Base-by-base conservation (phyloP, 2,113 vertebrate genomes). In the Ameiurus melas region DNA sequence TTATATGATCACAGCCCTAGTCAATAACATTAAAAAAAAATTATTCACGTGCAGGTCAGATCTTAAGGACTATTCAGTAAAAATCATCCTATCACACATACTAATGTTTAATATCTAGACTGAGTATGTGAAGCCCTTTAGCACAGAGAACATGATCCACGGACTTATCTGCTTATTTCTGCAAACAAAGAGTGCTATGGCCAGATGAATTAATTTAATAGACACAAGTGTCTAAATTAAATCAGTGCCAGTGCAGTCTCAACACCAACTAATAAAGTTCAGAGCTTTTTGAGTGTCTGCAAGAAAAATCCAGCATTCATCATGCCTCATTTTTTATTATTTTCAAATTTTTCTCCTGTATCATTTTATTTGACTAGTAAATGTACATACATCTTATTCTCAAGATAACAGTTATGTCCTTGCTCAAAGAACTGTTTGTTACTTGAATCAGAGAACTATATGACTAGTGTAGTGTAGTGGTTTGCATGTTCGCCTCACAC, bases 161-260 rank as follows among this genome's bases (percentile, higher is more conserved):
- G 80, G 51, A 58, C 51, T 70, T 66, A 81, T 89, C 75, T 85
- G 75, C 20, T 33, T 55, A 71, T 89, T 85, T 85, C 33, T 70
- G 53, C 25, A 27, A 39, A 53, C n/a, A 82, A 86, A 86, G 84
- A 71, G 78, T 83, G 88, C 62, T 86, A 75, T 33, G 55, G 77
- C n/a, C 66, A 64, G 78, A 66, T 55, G 75, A 68, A 86, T 81
- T 89, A 83, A 73, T 20, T 83, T 73, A 75, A 66, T 79, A 43
- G 75, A 85, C 87, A 70, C 57, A 68, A 89, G 60, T 70, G 73
- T 84, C 88, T 86, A 83, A 83, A 83, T 86, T 75, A 68, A 86
- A 83, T 89, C 22, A 83, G 55, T 77, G 55, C 57, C 60, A 55
- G 60, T 55, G 33, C 39, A 64, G 39, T 66, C 20, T 62, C n/a